Base-by-base conservation (phyloP, 30 jellyfish, hydroid and myxozoan genomes). In the Sanderia malayensis region DNA sequence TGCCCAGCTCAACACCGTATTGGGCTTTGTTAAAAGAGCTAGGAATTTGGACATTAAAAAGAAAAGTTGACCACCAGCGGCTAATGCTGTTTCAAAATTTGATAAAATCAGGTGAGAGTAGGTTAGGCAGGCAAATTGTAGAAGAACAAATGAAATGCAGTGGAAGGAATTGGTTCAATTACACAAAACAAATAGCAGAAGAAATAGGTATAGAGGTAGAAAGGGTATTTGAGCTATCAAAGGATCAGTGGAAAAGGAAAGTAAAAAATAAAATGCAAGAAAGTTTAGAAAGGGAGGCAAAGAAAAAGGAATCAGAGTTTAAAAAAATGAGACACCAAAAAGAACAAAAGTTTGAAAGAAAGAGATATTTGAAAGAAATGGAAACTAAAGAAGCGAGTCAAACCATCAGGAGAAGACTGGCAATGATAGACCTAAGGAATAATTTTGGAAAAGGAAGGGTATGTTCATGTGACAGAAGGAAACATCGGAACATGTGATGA, bases 371-470 rank as follows among this genome's bases (percentile, higher is more conserved):
- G 10, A 64, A 32, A 29, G 76, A 64, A 31, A 64, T 64, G 61
- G 61, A n/a, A 64, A 23, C 31, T 28, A 44, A n/a, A 45, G 81
- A 69, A 37, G 81, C 71, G 18, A 8, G 64, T 9, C 34, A 66
- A 18, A 11, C 30, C 9, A 9, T 69, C 4, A 44, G 46, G 69
- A 33, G 46, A 33, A 69, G 81, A 69, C 49, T 69, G 19, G 81
- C 37, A 69, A 69, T 69, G 81, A 4, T 44, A 31, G 81, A 69
- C 74, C 18, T 32, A 10, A 73, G 81, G 18, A 69, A 69, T 29
- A 69, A 69, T 22, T 17, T 44, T 22, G 81, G 31, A 19, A 69
- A 37, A 10, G 52, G 28, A 7, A 44, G 81, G 19, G 44, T 4
- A 22, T 69, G 73, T 41, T 17, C 15, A 45, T 69, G 21, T 45